Percentiles rank a stretch among this genome's conserved stretches.
Conservation (phyloP, 1,140 invertebrate species). For the Drosophila aff. region DNA sequence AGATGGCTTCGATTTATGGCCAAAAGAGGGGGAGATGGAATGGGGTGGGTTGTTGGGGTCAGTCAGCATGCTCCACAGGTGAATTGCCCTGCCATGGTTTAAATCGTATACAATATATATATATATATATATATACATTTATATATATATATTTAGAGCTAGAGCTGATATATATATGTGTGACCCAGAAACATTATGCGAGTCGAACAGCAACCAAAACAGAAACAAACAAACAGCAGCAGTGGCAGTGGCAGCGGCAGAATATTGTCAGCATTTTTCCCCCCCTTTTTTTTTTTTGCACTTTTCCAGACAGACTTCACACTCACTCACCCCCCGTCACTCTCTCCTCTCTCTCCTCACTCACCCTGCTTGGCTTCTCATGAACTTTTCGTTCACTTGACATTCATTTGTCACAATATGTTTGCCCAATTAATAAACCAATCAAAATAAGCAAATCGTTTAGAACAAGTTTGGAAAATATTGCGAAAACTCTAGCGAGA, state of each 20-base stretch:
- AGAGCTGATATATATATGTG: constrained; percentile 30
- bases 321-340: not conserved
- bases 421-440: constrained; percentile 25
- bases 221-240: constrained; percentile 42
- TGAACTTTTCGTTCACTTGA: constrained; percentile 62
- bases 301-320: constrained; percentile 55
- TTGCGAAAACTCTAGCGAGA: not conserved
- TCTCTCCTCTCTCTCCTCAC: not conserved
- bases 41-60: not conserved
- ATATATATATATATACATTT: constrained; percentile 23
- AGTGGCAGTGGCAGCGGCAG: constrained; percentile 28
- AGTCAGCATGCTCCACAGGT: constrained; percentile 17
- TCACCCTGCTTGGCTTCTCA: constrained; percentile 23
- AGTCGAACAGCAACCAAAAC: constrained; percentile 50
- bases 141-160: constrained; percentile 5
- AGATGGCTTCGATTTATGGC: constrained; percentile 29
- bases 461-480: not conserved
- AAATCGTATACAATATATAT: constrained; percentile 8
- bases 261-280: constrained; percentile 72
- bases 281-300: constrained; percentile 19
- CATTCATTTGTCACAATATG: constrained; percentile 50
- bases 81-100: constrained; percentile 5
- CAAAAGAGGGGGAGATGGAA: not conserved
- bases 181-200: constrained; percentile 80
- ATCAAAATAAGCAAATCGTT: not conserved